Percentiles rank a stretch among this genome's conserved stretches.
These are phyloP conservation scores for Gorsachius magnificus DNA, from an alignment of 2,797 vertebrate species.

Conservation along the genomic window DNA sequence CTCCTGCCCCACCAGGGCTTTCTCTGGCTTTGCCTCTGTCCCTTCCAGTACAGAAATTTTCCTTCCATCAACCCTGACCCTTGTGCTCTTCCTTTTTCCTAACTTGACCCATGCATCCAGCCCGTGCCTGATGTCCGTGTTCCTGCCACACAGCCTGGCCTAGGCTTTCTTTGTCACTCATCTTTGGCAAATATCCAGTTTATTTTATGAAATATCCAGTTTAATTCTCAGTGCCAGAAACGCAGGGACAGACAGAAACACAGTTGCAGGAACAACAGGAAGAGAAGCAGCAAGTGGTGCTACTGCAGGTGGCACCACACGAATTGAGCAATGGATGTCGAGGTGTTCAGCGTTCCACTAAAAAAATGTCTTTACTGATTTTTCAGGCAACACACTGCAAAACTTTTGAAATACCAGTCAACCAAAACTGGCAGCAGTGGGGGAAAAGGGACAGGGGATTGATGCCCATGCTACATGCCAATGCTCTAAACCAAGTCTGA, in stretches of 20 bases:
- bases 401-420: background rate
- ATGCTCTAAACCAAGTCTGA: background rate
- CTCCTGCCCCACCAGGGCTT: background rate
- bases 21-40: background rate
- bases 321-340: accelerated
- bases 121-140: background rate
- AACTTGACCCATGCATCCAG: background rate
- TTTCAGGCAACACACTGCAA: background rate
- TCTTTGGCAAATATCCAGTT: background rate
- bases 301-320: background rate
- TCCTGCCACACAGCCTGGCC: background rate
- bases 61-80: background rate
- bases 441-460: background rate
- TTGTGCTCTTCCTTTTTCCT: background rate
- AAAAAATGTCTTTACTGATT: background rate
- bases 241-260: background rate
- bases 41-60: background rate
- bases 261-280: background rate
- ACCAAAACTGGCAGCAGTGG: background rate
- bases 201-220: background rate
- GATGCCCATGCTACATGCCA: background rate
- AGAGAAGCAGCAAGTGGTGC: background rate
- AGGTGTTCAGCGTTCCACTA: background rate
- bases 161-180: background rate
- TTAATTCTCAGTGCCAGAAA: background rate